These are phyloP conservation scores for Heliangelus exortis DNA, from an alignment of 2,797 vertebrate genomes.

Conservation along the genomic window DNA sequence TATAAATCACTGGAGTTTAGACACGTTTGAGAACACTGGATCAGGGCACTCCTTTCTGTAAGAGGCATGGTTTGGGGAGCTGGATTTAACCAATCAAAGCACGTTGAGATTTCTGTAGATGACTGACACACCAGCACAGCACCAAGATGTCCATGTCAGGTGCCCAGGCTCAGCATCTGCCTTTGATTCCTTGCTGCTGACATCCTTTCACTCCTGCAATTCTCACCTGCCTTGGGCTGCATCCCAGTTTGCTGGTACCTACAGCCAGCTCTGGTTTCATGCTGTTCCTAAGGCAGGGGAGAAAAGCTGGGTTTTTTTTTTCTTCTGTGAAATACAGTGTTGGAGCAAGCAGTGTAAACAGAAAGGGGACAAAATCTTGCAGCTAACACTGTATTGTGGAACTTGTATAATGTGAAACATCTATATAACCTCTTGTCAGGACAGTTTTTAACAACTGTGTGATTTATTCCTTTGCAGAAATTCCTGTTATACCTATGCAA, in stretches of 20 bases:
- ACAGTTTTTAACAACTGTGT: not conserved
- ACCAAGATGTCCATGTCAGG: not conserved
- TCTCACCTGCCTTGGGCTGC: not conserved
- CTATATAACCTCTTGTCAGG: not conserved
- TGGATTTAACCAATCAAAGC: not conserved
- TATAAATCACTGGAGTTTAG: not conserved
- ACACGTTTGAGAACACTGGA: not conserved
- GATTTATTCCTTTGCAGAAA: not conserved
- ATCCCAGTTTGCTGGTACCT: not conserved
- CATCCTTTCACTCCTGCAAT: not conserved
- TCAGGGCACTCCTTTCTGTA: not conserved
- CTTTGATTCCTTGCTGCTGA: not conserved
- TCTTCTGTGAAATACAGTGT: not conserved
- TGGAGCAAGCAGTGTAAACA: not conserved
- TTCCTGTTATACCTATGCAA: not conserved
- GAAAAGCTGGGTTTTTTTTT: not conserved
- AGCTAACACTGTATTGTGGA: accelerated
- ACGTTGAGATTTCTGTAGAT: not conserved
- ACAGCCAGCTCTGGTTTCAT: not conserved
- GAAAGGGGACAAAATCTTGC: not conserved
- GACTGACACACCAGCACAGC: too few species aligned
- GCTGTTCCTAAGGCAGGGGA: not conserved
- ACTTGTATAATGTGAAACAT: not conserved
- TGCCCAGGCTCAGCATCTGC: not conserved
- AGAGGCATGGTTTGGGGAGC: not conserved